Evolutionary conservation across 2,797 vertebrate species (phyloP).

Genomic region (Oceanodroma leucorhoa): DNA sequence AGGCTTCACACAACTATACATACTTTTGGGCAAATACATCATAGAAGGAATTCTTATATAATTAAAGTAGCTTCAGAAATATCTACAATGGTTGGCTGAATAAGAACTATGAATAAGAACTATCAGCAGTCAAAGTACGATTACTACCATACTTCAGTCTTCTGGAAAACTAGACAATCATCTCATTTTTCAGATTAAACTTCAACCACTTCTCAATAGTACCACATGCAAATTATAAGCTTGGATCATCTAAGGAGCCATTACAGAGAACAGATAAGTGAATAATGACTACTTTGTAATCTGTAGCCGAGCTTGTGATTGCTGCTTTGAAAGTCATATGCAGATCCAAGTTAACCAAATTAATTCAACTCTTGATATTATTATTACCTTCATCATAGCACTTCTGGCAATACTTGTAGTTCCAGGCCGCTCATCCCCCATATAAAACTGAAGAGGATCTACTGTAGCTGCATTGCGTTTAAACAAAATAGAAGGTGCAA

Average conservation of each 20-base stretch:
- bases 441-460: conserved; percentile 87
- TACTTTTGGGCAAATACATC: not conserved
- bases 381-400: conserved; percentile 95
- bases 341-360: not conserved
- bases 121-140: not conserved
- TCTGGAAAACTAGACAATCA: not conserved
- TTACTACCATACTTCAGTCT: not conserved
- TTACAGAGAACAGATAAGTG: not conserved
- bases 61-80: not conserved
- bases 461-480: conserved; percentile 95
- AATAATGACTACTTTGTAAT: not conserved
- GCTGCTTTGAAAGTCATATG: not conserved
- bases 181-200: not conserved
- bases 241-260: not conserved
- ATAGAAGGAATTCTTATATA: not conserved
- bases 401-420: conserved; percentile 91
- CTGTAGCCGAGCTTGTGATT: not conserved
- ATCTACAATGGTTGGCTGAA: not conserved
- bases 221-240: not conserved
- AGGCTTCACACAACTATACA: not conserved
- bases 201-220: not conserved
- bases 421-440: conserved; percentile 88
- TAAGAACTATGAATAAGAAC: not conserved
- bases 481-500: conserved; percentile 97
- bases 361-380: not conserved